Conservation (phyloP, 2,113 vertebrate species). For the Peucedramus taeniatus region DNA sequence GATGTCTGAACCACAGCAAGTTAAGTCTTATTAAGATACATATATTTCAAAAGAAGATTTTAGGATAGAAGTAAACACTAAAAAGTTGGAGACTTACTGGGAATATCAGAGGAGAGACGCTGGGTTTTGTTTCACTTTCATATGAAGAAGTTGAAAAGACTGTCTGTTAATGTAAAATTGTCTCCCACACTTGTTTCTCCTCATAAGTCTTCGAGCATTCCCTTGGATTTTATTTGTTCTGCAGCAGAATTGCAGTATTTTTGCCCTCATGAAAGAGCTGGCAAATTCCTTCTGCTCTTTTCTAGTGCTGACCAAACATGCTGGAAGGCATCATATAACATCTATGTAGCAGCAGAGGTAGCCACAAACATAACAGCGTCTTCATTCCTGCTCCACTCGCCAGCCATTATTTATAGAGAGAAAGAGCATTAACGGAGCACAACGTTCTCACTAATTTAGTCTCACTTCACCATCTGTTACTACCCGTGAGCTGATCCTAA, state of each 20-base stretch:
- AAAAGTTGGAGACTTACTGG: background rate
- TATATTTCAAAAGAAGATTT: background rate
- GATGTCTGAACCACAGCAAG: background rate
- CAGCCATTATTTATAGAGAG: background rate
- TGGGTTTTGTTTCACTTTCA: background rate
- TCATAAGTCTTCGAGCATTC: background rate
- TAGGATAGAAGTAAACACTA: background rate
- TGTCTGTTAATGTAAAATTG: background rate
- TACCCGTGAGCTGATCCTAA: slow-evolving; percentile 24
- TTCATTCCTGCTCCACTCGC: background rate
- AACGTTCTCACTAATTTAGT: slow-evolving; percentile 21
- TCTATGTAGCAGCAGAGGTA: background rate
- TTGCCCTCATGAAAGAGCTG: background rate
- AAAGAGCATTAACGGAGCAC: background rate
- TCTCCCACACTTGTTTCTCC: background rate
- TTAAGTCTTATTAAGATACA: background rate
- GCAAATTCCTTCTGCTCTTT: background rate
- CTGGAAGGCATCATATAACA: background rate
- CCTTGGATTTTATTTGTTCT: background rate
- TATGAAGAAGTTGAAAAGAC: background rate
- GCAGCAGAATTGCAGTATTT: background rate
- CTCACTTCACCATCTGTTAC: slow-evolving; percentile 39
- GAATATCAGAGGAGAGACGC: background rate
- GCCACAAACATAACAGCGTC: background rate
- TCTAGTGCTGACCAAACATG: background rate